Evolutionary conservation across 2,888 invertebrate genomes (phyloP).

Genomic region (Mystacides longicornis): DNA sequence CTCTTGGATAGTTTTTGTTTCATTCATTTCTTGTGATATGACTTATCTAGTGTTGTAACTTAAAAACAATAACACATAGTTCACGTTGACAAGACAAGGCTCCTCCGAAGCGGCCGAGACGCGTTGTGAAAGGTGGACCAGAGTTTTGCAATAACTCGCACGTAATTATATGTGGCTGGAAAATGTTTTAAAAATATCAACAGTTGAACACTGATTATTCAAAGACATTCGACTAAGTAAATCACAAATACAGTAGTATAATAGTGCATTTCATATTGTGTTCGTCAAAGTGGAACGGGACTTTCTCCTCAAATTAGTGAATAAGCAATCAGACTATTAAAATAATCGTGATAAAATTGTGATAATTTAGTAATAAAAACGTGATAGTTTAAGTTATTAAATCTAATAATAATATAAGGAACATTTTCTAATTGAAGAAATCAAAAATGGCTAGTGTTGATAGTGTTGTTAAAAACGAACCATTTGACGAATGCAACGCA

Average conservation of each 20-base stretch:
- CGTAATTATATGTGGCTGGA: not conserved
- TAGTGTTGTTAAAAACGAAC: not conserved
- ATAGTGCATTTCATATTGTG: not conserved
- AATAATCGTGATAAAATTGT: not conserved
- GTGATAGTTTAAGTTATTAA: not conserved
- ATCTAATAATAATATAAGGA: not conserved
- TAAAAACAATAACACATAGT: no score
- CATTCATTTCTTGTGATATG: no score
- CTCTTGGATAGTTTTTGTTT: not conserved
- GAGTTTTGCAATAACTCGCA: not conserved
- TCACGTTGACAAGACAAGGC: not conserved
- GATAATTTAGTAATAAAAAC: not conserved
- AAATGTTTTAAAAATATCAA: not conserved
- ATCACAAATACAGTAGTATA: not conserved
- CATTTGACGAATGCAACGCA: conserved; percentile 9
- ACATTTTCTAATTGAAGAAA: no score
- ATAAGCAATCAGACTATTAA: not conserved
- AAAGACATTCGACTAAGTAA: not conserved
- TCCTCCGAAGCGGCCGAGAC: not conserved
- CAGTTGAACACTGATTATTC: not conserved
- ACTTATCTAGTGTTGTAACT: no score
- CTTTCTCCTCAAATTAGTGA: no score
- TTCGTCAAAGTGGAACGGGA: not conserved
- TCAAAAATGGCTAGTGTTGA: not conserved
- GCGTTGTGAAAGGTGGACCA: not conserved